Evolutionary conservation across 2,113 vertebrate species (phyloP), one percentile per base, ranked within the genome.

Genomic region (Todiramphus saurophagus): DNA sequence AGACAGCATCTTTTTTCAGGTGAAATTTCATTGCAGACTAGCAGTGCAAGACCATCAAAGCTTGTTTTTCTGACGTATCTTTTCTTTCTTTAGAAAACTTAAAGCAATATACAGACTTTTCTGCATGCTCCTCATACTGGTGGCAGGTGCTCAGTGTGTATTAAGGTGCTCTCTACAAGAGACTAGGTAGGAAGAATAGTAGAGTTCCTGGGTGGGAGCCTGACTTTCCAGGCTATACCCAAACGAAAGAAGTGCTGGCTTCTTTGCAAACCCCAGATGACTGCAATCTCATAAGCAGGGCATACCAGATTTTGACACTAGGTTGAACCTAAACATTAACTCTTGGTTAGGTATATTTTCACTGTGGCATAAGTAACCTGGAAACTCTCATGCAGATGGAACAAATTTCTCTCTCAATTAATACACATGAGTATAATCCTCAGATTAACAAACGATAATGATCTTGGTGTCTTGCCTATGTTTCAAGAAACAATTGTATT

Each of bases 1-100:
- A 94, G 99, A 99, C 97, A 99, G 99, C 66, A 98, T 98, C 62
- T 99, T 99, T 96, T 99, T 99, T 78, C 97, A 97, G 99, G 99
- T 99, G 90, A 39, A 60, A 39, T 80, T 87, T 75, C 43, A 13
- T 5, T 87, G 64, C 62, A 78, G 73, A 30, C 27, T 37, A 41
- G 56, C 28, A 75, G 31, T 35, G 25, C 46, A 46, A 72, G 50
- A 31, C 20, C 7, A 27, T 53, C 43, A 53, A 43, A 86, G 3
- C 28, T 51, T 9, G 1, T 87, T 89, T 94, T 70, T n/a, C 16
- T 73, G 77, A 25, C 55, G 9, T 50, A 23, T 24, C 44, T 84
- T 37, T 39, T 66, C 25, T 35, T 37, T n/a, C 56, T 82, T 67
- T 58, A 85, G 62, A 59, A 77, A 78, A 35, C 2, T 16, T 46